phyloP scores from a whole-genome alignment of 2,113 vertebrate species.

The Erythrocercus mccallii region DNA sequence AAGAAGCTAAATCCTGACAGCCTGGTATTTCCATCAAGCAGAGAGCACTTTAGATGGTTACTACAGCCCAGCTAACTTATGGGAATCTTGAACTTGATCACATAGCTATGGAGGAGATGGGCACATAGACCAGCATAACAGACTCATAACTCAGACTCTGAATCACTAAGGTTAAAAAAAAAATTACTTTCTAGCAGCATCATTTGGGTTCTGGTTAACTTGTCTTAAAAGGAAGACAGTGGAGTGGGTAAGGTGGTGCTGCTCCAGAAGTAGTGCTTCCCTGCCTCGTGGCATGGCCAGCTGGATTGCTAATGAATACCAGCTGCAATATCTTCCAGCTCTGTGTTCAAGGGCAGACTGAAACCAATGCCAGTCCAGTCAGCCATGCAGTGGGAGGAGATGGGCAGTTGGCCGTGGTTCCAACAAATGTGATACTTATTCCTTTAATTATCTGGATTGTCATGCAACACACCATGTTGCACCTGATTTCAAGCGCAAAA shows the following conservation, averaged over 20 bases:
- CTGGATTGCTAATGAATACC: neutral
- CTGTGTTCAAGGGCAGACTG: neutral
- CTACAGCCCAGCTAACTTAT: neutral
- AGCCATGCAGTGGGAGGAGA: neutral
- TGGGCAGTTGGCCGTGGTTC: neutral
- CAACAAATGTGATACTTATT: neutral
- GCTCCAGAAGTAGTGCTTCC: neutral
- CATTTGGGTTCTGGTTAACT: neutral
- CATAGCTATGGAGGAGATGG: neutral
- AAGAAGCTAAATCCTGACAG: neutral
- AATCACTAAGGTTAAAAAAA: neutral
- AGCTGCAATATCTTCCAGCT: neutral
- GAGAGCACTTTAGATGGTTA: neutral
- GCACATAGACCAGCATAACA: neutral
- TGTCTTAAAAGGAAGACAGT: neutral
- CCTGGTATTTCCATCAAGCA: neutral
- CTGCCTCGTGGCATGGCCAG: neutral
- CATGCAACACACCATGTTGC: neutral
- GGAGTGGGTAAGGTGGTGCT: neutral
- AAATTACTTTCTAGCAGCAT: neutral
- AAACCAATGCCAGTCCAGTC: neutral
- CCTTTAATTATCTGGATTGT: neutral
- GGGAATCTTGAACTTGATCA: rapidly evolving
- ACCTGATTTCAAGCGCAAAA: neutral
- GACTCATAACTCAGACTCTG: neutral